A percentile compares a stretch with the other conserved stretches of the same genome.
Evolutionary conservation across 2,797 vertebrate genomes (phyloP).

Genomic region (Melopsittacus undulatus): DNA sequence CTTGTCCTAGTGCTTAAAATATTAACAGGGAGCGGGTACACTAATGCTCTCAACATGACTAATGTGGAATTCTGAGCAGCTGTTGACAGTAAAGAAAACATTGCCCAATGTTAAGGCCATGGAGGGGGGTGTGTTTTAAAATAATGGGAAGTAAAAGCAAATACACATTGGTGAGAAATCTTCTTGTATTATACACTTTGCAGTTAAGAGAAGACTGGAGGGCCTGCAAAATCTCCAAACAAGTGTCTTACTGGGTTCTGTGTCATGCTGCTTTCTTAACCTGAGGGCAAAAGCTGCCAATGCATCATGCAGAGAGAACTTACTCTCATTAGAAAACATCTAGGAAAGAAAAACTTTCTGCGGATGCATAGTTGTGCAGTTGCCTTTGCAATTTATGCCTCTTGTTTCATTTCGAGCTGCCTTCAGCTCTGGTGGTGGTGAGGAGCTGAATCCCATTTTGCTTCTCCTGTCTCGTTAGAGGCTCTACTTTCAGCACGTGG

Average conservation of each 20-base stretch:
- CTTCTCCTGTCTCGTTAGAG: neutral
- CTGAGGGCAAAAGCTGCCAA: conserved; percentile 14
- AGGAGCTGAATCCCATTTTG: neutral
- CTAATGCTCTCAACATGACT: neutral
- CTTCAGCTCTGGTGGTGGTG: neutral
- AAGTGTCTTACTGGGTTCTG: neutral
- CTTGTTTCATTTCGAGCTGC: neutral
- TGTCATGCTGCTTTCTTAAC: conserved; percentile 22
- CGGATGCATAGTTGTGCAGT: neutral
- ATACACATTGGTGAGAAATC: neutral
- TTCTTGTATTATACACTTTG: neutral
- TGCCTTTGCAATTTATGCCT: conserved; percentile 29
- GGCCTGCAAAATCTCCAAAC: neutral
- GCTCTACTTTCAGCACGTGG: accelerated
- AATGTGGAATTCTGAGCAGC: neutral
- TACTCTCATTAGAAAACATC: conserved; percentile 1
- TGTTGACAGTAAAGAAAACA: neutral
- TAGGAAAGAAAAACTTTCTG: neutral
- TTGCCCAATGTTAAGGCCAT: neutral
- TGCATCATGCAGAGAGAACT: neutral
- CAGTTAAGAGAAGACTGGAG: neutral
- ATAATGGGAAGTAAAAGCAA: neutral
- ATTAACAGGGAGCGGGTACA: neutral
- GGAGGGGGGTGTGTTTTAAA: neutral
- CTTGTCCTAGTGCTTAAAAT: neutral